Percentiles rank a stretch among this genome's conserved stretches.
Conservation (phyloP, 2,797 vertebrate genomes). For the Enteromius viviparus region DNA sequence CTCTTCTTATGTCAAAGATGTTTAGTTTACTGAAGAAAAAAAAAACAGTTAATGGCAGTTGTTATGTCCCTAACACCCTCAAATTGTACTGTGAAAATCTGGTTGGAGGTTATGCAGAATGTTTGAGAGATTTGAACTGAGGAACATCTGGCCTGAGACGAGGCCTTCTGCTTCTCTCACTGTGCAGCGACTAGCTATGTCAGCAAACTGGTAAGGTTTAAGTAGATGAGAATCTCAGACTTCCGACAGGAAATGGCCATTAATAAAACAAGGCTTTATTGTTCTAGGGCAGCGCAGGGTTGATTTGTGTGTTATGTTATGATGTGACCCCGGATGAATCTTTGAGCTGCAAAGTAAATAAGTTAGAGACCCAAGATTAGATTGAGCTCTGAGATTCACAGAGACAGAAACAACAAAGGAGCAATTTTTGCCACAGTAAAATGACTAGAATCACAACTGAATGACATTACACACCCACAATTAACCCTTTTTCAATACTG, state of each 20-base stretch:
- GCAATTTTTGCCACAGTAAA: neutral
- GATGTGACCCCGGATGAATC: constrained; percentile 47
- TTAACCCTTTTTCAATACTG: neutral
- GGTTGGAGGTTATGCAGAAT: neutral
- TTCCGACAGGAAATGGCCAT: constrained; percentile 58
- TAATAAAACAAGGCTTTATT: constrained; percentile 61
- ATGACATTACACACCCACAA: neutral
- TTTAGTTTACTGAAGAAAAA: neutral
- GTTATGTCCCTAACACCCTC: neutral
- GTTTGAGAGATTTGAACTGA: neutral
- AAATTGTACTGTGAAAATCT: neutral
- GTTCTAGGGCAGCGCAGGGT: constrained; percentile 39
- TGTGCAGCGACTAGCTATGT: constrained; percentile 29
- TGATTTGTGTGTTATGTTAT: constrained; percentile 40
- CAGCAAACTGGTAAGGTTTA: constrained; percentile 59
- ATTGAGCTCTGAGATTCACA: constrained; percentile 1
- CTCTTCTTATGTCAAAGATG: neutral
- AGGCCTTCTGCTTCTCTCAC: constrained; percentile 22
- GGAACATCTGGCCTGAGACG: constrained; percentile 28
- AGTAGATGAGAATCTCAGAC: constrained; percentile 55
- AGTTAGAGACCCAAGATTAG: constrained; percentile 8
- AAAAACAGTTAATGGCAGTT: neutral
- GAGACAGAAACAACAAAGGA: constrained; percentile 12
- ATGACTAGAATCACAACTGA: constrained; percentile 10
- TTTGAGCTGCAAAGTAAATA: constrained; percentile 37